A percentile compares a stretch with the other conserved stretches of the same genome.
Conservation (phyloP, 2,113 vertebrate genomes). For the Pycnonotus jocosus region DNA sequence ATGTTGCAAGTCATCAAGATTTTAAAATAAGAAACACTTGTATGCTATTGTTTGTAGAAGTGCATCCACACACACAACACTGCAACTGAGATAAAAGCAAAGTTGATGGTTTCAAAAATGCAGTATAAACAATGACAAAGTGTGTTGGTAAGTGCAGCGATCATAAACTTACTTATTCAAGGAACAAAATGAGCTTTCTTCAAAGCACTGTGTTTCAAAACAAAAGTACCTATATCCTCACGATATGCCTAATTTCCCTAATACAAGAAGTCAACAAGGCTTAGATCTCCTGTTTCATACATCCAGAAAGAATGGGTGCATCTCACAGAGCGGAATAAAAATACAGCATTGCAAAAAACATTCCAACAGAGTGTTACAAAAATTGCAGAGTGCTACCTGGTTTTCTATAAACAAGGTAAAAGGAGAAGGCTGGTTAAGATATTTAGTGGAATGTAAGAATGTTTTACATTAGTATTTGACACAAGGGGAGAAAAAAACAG, state of each 20-base stretch:
- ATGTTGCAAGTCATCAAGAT: conserved; percentile 23
- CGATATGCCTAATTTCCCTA: background rate
- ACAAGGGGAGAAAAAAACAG: background rate
- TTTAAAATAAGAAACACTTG: conserved; percentile 44
- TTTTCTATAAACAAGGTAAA: background rate
- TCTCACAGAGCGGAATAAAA: background rate
- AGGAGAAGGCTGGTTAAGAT: background rate
- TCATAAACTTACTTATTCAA: background rate
- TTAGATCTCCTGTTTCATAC: background rate
- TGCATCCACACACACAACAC: background rate
- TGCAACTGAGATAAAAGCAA: background rate
- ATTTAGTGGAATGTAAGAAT: background rate
- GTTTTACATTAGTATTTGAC: background rate
- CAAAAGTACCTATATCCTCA: background rate
- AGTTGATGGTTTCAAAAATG: background rate
- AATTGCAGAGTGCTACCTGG: background rate
- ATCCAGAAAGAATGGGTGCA: background rate
- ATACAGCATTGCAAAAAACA: background rate
- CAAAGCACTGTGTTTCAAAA: background rate
- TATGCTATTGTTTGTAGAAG: conserved; percentile 24
- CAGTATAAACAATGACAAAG: background rate
- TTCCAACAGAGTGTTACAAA: background rate
- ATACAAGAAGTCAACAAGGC: background rate
- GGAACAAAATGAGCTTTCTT: background rate
- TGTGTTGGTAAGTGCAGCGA: background rate